Conservation (phyloP, 2,113 vertebrate genomes). For the Sinocyclocheilus anophthalmus region DNA sequence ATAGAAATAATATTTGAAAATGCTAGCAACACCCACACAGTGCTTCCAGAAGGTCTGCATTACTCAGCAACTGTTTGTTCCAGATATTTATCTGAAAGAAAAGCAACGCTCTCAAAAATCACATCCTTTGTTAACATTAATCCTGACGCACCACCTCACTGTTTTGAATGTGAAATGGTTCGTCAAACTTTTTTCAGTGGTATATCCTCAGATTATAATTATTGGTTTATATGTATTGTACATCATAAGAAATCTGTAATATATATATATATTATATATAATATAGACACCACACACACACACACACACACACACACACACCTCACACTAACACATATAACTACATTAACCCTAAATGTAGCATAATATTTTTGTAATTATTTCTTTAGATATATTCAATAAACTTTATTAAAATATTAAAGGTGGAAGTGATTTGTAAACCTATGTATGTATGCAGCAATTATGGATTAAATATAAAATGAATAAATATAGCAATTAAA, state of each 20-base stretch:
- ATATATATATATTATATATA: too few relatives aligned
- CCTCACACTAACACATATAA: too few relatives aligned
- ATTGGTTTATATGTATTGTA: too few relatives aligned
- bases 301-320: too few relatives aligned
- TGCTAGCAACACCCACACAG: not conserved
- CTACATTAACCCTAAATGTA: too few relatives aligned
- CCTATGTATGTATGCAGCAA: not conserved
- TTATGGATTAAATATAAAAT: not conserved
- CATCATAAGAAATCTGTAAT: too few relatives aligned
- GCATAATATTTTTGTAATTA: not conserved
- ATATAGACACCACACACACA: too few relatives aligned
- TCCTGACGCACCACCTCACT: not conserved
- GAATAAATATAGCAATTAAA: too few relatives aligned
- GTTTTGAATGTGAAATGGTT: not conserved
- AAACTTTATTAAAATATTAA: not conserved
- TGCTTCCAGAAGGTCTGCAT: not conserved
- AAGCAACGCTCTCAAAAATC: not conserved
- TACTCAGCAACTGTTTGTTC: not conserved
- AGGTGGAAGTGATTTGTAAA: not conserved
- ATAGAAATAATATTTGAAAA: not conserved
- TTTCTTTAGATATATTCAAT: not conserved
- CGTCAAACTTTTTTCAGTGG: not conserved
- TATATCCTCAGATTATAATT: too few relatives aligned
- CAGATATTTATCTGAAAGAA: slow-evolving; percentile 23
- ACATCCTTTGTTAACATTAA: slow-evolving; percentile 24